A percentile compares a stretch with the other conserved stretches of the same genome.
Conservation (phyloP, 2,113 vertebrate genomes). For the Lasiurus borealis region DNA sequence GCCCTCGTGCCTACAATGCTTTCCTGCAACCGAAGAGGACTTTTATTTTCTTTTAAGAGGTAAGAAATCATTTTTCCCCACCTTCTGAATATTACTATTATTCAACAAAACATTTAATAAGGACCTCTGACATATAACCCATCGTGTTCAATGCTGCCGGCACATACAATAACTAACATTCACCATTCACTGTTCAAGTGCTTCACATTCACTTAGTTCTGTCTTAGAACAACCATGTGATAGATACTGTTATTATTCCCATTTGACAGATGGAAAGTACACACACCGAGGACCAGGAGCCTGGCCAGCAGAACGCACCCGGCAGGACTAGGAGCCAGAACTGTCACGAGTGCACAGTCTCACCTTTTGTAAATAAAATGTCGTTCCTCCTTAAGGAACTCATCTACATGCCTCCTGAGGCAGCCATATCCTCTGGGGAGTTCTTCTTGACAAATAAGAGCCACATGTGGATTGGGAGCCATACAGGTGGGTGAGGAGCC, state of each 20-base stretch:
- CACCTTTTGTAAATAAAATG: background rate
- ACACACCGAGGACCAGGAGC: background rate
- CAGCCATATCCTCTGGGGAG: background rate
- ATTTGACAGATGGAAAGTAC: background rate
- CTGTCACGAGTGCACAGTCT: background rate
- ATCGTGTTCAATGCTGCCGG: background rate
- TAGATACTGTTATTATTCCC: background rate
- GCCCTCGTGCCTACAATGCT: background rate
- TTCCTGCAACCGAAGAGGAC: background rate
- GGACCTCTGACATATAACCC: background rate
- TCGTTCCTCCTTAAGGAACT: slow-evolving; percentile 5
- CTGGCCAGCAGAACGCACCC: background rate
- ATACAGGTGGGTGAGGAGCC: too few species aligned
- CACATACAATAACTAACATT: background rate
- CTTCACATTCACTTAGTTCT: background rate
- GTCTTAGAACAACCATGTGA: background rate
- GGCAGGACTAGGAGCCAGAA: background rate
- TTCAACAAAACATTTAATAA: background rate
- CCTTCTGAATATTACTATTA: background rate
- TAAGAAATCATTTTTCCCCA: background rate
- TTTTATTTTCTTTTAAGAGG: background rate
- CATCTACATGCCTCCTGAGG: slow-evolving; percentile 4
- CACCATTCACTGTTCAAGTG: background rate
- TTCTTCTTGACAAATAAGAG: background rate
- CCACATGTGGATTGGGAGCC: too few species aligned